Conservation (phyloP, 1,140 invertebrate genomes). For the Pachyrhynchus sulphureomaculatus region DNA sequence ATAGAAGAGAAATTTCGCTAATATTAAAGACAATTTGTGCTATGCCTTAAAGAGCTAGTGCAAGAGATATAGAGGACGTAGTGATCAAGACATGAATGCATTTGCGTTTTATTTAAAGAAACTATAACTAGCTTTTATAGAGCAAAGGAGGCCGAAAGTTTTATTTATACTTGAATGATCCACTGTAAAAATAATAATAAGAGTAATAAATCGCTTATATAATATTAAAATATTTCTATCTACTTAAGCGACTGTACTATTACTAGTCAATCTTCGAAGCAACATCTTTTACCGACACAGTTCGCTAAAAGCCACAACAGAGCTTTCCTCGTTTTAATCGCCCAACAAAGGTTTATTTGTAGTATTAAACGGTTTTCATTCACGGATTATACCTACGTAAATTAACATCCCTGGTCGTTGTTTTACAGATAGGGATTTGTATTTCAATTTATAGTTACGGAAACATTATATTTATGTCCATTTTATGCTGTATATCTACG, state of each 20-base stretch:
- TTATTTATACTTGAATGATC: too few relatives aligned
- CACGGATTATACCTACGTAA: neutral
- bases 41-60: too few relatives aligned
- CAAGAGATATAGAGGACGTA: too few relatives aligned
- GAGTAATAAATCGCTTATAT: neutral
- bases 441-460: neutral
- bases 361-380: neutral
- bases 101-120: too few relatives aligned
- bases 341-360: neutral
- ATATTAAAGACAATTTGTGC: too few relatives aligned
- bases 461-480: neutral
- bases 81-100: too few relatives aligned
- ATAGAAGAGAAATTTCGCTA: too few relatives aligned
- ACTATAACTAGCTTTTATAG: too few relatives aligned
- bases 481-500: too few relatives aligned
- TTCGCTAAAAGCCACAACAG: neutral
- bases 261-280: neutral
- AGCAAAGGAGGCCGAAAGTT: too few relatives aligned
- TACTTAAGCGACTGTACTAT: neutral
- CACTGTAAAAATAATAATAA: too few relatives aligned
- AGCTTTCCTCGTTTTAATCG: neutral
- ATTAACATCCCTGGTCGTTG: neutral
- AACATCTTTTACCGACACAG: neutral
- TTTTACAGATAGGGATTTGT: too few relatives aligned
- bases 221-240: neutral